Base-by-base conservation (phyloP, 2,113 vertebrate genomes). In the Redunca redunca region DNA sequence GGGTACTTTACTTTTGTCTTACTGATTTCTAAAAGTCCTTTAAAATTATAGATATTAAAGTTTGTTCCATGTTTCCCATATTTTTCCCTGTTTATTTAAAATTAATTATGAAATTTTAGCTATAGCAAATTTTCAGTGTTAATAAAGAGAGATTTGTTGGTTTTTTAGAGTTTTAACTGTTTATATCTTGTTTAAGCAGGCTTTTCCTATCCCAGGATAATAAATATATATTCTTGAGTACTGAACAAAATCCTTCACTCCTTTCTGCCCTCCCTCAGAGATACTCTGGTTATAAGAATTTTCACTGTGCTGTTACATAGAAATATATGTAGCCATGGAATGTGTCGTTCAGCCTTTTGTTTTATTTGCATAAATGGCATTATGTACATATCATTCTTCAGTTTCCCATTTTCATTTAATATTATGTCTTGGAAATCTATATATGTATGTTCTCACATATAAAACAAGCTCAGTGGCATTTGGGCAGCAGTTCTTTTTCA, bases 111-210 rank as follows among this genome's bases (percentile, higher is more conserved):
- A 85, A 30, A 28, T 52, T 97, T 95, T 82, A 91, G 62, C 67
- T 40, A 53, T 77, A 77, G 50, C 80, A 30, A 92, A 82, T 58
- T 88, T 90, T 46, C 33, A 86, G 1, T 93, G 25, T 92, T 94
- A 16, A 86, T 90, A 25, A 90, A 89, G 43, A 74, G n/a, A 89
- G 16, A 81, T 78, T 58, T 96, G 43, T 85, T 6, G 10, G 25
- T 58, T n/a, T 88, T 84, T 97, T 92, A 71, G 30, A 92, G 8
- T 80, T 95, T 92, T 96, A 93, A 28, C 19, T 92, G 82, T 97
- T 88, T 94, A 13, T 88, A 25, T 93, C 74, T 93, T 92, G 23
- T 88, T 95, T 95, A 88, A 94, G 88, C 87, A 94, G 19, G n/a
- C 60, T 74, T 71, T 97, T 77, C 64, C 30, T 89, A 74, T 93